Evolutionary conservation across 1,140 invertebrate genomes (phyloP), one percentile per base, ranked within the genome.

Genomic region (Zelostemma sp.): DNA sequence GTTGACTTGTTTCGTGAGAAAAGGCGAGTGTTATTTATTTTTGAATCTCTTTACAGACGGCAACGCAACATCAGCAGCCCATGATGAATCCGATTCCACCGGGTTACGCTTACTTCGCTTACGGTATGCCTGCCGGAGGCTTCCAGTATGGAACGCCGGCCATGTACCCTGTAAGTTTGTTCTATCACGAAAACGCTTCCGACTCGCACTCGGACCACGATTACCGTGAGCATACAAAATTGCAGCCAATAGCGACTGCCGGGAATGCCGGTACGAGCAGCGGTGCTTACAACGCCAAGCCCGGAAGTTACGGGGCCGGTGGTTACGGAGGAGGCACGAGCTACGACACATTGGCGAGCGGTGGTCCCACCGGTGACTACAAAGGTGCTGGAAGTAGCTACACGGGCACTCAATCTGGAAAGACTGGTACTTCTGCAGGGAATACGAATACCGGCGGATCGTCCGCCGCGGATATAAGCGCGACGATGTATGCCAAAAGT

Each of bases 61-160:
- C 86, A 53, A 87, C 89, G 35, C 88, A 90, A 65, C 89, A 90
- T 80, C 89, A 86, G 60, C 89, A 88, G 74, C 88, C 87, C 6
- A 87, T 89, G 80, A 86, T 89, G 76, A 88, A 89, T 76, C 84
- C 87, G 5, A 84, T 90, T 62, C 89, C 89, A 60, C 88, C 88
- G 38, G 87, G 86, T 70, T 92, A 92, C 75, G 89, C 91, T 47
- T 92, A 92, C 75, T 92, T 91, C 78, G 68, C 81, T 5, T 92
- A 92, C 81, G 86, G 88, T 58, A 88, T 91, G 86, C 88, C 90
- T 46, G 90, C 90, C 45, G 90, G 90, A 65, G 89, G 92, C 68
- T 93, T 93, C 80, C 91, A 92, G 67, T 93, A 93, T 75, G 88
- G 90, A 60, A 89, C 91, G 18, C 89, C 89, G 46, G 88, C 89